Evolutionary conservation across 2,888 invertebrate genomes (phyloP).

Genomic region (Thereva unica): DNA sequence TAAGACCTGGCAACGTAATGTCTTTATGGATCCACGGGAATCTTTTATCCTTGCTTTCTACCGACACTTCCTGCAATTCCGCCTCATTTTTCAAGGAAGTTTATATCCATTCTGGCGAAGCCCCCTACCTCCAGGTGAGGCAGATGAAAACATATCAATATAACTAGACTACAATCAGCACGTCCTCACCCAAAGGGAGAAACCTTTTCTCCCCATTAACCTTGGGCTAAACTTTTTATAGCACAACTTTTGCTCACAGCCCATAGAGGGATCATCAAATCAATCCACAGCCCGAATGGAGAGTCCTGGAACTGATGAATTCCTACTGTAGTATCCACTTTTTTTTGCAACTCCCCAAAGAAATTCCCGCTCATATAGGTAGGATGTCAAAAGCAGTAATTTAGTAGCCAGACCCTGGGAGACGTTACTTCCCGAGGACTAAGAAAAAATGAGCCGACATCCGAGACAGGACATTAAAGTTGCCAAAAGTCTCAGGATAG

Average conservation of each 20-base stretch:
- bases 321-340: background rate
- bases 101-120: background rate
- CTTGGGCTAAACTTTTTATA: constrained; percentile 23
- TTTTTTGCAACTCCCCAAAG: constrained; percentile 12
- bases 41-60: too few species aligned
- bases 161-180: constrained; percentile 19
- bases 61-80: too few species aligned
- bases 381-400: constrained; percentile 15
- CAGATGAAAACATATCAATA: constrained; percentile 21
- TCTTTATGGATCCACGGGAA: too few species aligned
- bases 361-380: background rate
- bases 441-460: constrained; percentile 9
- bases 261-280: constrained; percentile 7
- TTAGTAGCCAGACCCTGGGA: constrained; percentile 6
- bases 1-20: too few species aligned
- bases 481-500: background rate
- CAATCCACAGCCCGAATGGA: constrained; percentile 8
- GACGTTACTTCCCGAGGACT: constrained; percentile 2
- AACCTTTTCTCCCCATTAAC: constrained; percentile 22
- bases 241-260: constrained; percentile 16
- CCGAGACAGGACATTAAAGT: constrained; percentile 9
- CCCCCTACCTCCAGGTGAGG: constrained; percentile 1
- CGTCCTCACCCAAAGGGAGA: constrained; percentile 14
- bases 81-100: too few species aligned
- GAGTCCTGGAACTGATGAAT: constrained; percentile 10